Conservation (phyloP, 2,113 vertebrate species). For the Malaclemys terrapin region DNA sequence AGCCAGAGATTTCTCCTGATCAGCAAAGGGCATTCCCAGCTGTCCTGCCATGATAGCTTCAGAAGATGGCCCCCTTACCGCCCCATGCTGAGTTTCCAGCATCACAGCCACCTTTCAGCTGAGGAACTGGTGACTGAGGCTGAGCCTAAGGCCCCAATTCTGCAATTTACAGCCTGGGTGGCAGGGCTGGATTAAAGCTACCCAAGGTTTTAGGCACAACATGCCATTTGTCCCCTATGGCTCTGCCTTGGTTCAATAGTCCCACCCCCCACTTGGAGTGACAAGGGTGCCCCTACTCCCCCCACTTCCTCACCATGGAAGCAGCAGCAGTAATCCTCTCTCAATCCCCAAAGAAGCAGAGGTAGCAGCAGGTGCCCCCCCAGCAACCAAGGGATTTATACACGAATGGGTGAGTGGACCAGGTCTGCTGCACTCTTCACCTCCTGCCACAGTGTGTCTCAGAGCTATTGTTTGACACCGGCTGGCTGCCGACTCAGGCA, state of each 20-base stretch:
- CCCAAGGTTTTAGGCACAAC: too few species aligned
- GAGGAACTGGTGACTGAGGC: background rate
- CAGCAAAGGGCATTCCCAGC: background rate
- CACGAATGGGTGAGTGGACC: background rate
- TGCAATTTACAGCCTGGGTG: too few species aligned
- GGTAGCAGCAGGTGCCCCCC: background rate
- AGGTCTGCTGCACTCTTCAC: background rate
- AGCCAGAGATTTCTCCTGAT: background rate
- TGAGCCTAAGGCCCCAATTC: too few species aligned
- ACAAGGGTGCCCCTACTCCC: background rate
- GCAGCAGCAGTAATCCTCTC: background rate
- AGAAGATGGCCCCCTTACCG: too few species aligned
- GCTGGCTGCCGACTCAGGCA: background rate
- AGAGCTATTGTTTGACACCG: background rate
- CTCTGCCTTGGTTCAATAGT: too few species aligned
- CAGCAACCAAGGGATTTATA: background rate
- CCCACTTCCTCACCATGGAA: background rate
- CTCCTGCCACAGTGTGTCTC: background rate
- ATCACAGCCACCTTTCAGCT: background rate
- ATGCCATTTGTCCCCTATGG: too few species aligned
- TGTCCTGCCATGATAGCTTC: background rate
- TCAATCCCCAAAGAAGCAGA: too few species aligned
- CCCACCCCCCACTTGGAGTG: too few species aligned
- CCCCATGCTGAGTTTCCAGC: background rate
- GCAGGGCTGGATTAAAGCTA: too few species aligned